Evolutionary conservation across 2,888 invertebrate genomes (phyloP).

Genomic region (Ochlodes sylvanus): DNA sequence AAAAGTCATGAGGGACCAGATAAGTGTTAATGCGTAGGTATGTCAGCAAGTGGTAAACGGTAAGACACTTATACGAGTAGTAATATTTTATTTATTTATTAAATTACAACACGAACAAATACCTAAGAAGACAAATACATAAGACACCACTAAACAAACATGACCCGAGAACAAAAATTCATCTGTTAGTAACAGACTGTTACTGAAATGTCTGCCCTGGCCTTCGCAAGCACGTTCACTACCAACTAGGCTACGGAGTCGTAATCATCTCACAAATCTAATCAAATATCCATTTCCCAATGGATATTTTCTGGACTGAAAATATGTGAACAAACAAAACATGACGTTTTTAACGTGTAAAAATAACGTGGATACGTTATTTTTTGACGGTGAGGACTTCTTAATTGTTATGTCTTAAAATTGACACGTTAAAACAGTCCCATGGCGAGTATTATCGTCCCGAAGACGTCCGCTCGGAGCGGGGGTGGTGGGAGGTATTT

Average conservation of each 20-base stretch:
- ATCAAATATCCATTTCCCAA: not conserved
- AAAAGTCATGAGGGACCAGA: too few species aligned
- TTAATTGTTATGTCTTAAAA: conserved; percentile 38
- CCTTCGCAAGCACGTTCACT: too few species aligned
- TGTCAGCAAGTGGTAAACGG: too few species aligned
- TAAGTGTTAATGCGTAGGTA: too few species aligned
- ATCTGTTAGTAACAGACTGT: too few species aligned
- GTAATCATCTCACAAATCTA: not conserved
- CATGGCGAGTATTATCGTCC: conserved; percentile 71
- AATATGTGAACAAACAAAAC: conserved; percentile 6
- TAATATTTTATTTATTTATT: too few species aligned
- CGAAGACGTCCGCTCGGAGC: conserved; percentile 54
- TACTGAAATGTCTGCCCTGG: too few species aligned
- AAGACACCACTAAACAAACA: not conserved
- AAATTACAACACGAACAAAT: too few species aligned
- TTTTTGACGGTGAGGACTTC: conserved; percentile 23
- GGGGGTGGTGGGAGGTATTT: conserved; percentile 58
- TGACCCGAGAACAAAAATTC: not conserved
- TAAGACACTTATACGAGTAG: too few species aligned
- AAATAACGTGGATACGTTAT: conserved; percentile 21
- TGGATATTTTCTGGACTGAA: too few species aligned
- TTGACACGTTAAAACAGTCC: conserved; percentile 55
- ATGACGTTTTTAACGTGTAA: conserved; percentile 22
- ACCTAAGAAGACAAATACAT: not conserved
- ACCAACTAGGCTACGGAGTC: too few species aligned